phyloP scores from a whole-genome alignment of 2,888 invertebrate genomes.

The Dynastes maya region DNA sequence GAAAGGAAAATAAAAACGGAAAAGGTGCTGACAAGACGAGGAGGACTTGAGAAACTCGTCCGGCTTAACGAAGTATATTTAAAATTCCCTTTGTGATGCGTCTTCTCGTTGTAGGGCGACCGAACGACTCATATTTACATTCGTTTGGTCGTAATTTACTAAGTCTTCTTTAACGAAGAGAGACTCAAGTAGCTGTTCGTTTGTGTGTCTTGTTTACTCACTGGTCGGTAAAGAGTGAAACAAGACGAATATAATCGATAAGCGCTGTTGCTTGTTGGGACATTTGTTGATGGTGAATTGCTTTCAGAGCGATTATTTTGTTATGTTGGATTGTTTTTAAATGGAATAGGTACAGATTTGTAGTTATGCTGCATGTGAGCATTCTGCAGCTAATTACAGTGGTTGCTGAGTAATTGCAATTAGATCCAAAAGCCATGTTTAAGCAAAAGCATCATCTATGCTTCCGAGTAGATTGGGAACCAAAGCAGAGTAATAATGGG shows the following conservation, averaged over 20 bases:
- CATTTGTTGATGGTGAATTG: no score
- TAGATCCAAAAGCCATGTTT: no score
- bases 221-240: neutral
- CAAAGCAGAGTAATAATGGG: no score
- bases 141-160: slow-evolving; percentile 24
- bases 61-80: slow-evolving; percentile 17
- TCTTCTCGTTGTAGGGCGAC: neutral
- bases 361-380: no score
- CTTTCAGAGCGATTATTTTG: no score
- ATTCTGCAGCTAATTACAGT: no score
- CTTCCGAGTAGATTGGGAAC: no score
- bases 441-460: no score
- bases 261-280: no score
- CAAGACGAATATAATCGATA: neutral
- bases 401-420: no score
- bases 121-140: slow-evolving; percentile 18
- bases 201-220: neutral
- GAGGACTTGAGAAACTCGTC: neutral
- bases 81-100: slow-evolving; percentile 31
- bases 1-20: neutral
- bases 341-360: no score
- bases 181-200: neutral
- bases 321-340: no score
- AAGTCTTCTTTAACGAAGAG: slow-evolving; percentile 2
- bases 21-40: neutral